Base-by-base conservation (phyloP, 2,888 invertebrate genomes). In the Odontocerum albicorne region DNA sequence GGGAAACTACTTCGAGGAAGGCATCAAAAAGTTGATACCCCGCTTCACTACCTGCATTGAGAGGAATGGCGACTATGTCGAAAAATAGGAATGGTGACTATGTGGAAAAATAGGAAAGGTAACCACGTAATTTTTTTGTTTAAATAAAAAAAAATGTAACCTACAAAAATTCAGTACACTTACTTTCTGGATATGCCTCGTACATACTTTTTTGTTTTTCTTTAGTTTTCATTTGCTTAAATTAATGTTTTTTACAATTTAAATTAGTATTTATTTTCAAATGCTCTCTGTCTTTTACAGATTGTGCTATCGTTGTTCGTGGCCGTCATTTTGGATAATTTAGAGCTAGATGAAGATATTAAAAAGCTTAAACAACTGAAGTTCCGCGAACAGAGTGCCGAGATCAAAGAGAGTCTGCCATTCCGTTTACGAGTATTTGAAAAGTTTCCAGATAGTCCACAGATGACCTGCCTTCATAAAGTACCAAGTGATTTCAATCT, bases 251-350 rank as follows among this genome's bases (percentile, higher is more conserved):
- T n/a, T n/a, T n/a, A n/a, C n/a, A n/a, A n/a, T n/a, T n/a, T n/a
- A 21, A 1, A 22, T 22, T 4, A 3, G 13, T 10, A 22, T 55
- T 38, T 31, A 21, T 57, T 21, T 19, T 13, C 46, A 38, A 45
- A 49, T 49, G 32, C 22, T 19, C 6, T 36, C n/a, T 19, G 6
- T 19, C 7, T 15, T 38, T 55, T 45, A 49, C 72, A 94, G 94
- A 99, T 99, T 71, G 98, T 99, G 80, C 80, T 99, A 65, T 96
- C 96, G 72, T 90, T 99, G 74, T 99, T 99, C 86, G 99, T 99
- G 68, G 99, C 99, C 58, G 99, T 99, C 17, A 99, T 99, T 75
- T 83, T 99, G 71, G 99, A 99, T 71, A 99, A 99, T 75, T 84
- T 99, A 69, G 99, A 99, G 75, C 78, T 99, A 65, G 99, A 99